Percentiles rank a stretch among this genome's conserved stretches.
phyloP scores from a whole-genome alignment of 2,113 vertebrate genomes.

The Silurus glanis region DNA sequence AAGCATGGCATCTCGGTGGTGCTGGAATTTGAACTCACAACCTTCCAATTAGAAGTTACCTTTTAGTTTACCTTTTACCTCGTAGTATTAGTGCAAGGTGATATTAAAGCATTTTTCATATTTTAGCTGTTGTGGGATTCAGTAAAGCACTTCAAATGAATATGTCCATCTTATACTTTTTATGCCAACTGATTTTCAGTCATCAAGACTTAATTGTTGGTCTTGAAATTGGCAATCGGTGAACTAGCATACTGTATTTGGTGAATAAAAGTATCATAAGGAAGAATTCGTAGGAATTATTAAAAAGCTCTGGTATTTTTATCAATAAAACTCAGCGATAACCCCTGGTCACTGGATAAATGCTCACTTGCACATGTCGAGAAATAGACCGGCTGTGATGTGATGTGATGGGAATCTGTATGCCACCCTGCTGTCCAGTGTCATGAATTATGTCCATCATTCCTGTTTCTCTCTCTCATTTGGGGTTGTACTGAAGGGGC shows the following conservation, averaged over 20 bases:
- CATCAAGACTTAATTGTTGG: background rate
- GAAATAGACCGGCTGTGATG: slow-evolving; percentile 56
- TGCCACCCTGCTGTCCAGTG: slow-evolving; percentile 85
- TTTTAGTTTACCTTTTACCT: too few relatives aligned
- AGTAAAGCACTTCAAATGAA: background rate
- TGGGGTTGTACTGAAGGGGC: slow-evolving; percentile 40
- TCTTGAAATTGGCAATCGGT: background rate
- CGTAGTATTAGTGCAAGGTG: background rate
- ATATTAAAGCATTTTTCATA: background rate
- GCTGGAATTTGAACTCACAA: too few relatives aligned
- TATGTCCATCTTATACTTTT: background rate
- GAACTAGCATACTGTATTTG: background rate
- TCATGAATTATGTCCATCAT: slow-evolving; percentile 79
- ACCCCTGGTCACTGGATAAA: slow-evolving; percentile 22
- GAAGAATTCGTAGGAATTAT: background rate
- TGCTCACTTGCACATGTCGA: slow-evolving; percentile 16
- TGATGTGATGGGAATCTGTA: slow-evolving; percentile 78
- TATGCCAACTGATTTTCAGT: background rate
- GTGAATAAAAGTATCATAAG: background rate
- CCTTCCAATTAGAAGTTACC: too few relatives aligned
- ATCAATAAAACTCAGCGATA: background rate
- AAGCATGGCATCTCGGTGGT: too few relatives aligned
- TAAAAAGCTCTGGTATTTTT: background rate
- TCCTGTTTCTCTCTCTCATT: slow-evolving; percentile 62
- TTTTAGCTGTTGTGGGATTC: background rate